phyloP scores from a whole-genome alignment of 2,113 vertebrate species.

The Rhinolophus ferrumequinum region DNA sequence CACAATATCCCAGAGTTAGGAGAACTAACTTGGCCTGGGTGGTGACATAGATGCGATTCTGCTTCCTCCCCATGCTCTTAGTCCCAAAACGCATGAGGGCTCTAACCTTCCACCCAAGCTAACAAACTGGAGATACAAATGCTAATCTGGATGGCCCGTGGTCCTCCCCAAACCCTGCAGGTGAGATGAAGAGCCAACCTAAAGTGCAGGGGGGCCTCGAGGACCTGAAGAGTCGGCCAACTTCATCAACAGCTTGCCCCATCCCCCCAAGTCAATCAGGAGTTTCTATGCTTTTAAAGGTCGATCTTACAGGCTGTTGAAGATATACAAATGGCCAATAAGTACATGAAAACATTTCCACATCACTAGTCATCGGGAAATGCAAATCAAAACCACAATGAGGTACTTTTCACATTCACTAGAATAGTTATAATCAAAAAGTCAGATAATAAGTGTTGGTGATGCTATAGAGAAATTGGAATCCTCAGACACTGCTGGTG shows the following conservation, averaged over 20 bases:
- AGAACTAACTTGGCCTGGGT: not conserved
- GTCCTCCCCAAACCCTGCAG: not conserved
- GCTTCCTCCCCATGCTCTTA: not conserved
- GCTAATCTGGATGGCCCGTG: not conserved
- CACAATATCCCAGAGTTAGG: not conserved
- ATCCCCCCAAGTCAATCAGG: not conserved
- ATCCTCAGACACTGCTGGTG: too few species aligned
- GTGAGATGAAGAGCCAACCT: not conserved
- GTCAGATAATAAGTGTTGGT: not conserved
- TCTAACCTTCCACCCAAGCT: not conserved
- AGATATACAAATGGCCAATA: not conserved
- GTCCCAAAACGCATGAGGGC: not conserved
- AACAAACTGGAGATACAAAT: not conserved
- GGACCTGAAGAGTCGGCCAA: not conserved
- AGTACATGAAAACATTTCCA: not conserved
- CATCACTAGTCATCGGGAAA: not conserved
- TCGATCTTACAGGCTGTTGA: not conserved
- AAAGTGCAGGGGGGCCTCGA: not conserved
- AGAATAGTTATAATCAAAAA: not conserved
- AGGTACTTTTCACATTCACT: not conserved
- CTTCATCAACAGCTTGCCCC: not conserved
- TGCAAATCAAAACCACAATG: constrained; percentile 1
- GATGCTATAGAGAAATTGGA: not conserved
- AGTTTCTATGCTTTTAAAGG: not conserved
- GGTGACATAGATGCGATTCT: not conserved